These are phyloP conservation scores for Lophotriccus pileatus DNA, from an alignment of 2,797 vertebrate genomes.

Conservation along the genomic window DNA sequence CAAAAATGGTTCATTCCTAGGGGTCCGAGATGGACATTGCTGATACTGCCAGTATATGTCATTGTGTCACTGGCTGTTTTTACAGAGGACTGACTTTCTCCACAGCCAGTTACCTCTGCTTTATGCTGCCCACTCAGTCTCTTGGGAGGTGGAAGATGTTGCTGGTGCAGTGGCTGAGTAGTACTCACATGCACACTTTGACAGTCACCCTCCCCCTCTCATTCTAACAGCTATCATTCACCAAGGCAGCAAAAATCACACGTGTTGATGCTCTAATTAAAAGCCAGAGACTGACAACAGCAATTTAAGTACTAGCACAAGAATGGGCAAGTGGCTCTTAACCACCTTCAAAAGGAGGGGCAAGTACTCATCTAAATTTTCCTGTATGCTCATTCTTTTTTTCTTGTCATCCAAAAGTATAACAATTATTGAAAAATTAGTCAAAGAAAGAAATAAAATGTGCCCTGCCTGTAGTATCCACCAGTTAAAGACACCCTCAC, in stretches of 20 bases:
- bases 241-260: neutral
- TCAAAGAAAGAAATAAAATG: neutral
- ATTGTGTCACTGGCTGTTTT: neutral
- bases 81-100: neutral
- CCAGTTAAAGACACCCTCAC: neutral
- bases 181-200: neutral
- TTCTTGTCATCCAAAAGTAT: neutral
- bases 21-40: neutral
- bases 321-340: accelerated
- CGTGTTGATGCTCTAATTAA: neutral
- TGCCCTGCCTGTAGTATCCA: neutral
- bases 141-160: neutral
- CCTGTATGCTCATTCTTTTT: neutral
- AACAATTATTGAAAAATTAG: neutral
- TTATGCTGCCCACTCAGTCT: neutral
- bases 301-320: neutral
- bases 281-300: neutral
- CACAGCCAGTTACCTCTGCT: neutral
- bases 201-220: accelerated
- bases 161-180: neutral
- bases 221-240: neutral
- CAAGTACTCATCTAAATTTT: neutral
- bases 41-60: neutral
- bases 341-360: accelerated
- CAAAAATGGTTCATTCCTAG: neutral